Conservation (phyloP, 1,140 invertebrate genomes). For the Cydia pomonella region DNA sequence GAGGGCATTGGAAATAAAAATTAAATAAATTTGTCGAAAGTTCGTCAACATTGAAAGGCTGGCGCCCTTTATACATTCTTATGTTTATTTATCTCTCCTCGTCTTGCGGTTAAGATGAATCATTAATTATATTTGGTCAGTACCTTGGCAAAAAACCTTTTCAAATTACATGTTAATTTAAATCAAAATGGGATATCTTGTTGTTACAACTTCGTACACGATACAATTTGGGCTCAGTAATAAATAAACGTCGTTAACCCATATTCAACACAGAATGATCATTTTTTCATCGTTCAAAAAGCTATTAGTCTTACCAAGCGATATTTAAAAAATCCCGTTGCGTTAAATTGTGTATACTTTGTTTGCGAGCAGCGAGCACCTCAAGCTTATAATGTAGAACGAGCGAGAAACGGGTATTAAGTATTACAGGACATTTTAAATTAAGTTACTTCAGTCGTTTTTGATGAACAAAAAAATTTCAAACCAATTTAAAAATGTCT, state of each 20-base stretch:
- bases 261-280: slow-evolving; percentile 14
- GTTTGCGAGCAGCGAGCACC: slow-evolving; percentile 9
- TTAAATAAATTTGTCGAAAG: slow-evolving; percentile 11
- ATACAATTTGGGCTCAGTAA: slow-evolving; percentile 5
- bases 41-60: slow-evolving; percentile 27
- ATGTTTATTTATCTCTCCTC: slow-evolving; percentile 27
- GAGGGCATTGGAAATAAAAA: background rate
- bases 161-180: slow-evolving; percentile 2
- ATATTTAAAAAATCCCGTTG: slow-evolving; percentile 31
- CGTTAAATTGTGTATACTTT: slow-evolving; percentile 31
- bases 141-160: background rate
- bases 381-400: slow-evolving; percentile 25
- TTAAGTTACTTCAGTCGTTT: background rate
- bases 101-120: slow-evolving; percentile 19
- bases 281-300: slow-evolving; percentile 31
- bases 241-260: slow-evolving; percentile 27
- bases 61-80: slow-evolving; percentile 7
- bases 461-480: no score
- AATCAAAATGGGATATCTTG: background rate
- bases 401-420: background rate
- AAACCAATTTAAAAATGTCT: no score
- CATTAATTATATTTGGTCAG: slow-evolving; percentile 9
- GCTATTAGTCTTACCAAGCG: slow-evolving; percentile 22
- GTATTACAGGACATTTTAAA: background rate
- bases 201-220: slow-evolving; percentile 3